Evolutionary conservation across 2,113 vertebrate species (phyloP), one percentile per base, ranked within the genome.

Genomic region (Xiphorhynchus elegans): DNA sequence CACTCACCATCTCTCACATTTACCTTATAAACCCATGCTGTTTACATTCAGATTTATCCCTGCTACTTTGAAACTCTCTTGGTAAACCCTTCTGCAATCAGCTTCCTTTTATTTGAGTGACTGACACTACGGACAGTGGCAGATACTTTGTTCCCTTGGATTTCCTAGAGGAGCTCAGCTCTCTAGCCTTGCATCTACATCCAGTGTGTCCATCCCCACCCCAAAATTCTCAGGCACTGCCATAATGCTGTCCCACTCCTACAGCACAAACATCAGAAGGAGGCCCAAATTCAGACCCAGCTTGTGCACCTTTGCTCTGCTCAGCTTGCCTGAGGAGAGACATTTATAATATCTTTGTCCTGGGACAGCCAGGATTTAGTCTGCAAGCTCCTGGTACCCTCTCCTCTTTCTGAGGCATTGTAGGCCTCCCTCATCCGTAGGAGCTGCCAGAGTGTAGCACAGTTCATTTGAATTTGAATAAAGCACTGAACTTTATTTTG

Each of bases 381-480:
- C 83, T 86, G 63, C 49, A 81, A 80, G 46, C 75, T 94, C 73
- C 53, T 80, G 42, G 50, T 3, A 7, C 55, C 19, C 50, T 28
- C 59, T 74, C 15, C 8, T 4, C 50, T 66, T 93, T 69, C 58
- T 58, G 68, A 77, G 68, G 24, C 29, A 15, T 21, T 90, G 80
- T 67, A 83, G 68, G 72, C 55, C 80, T 93, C 72, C 39, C 50
- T 58, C 17, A 17, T 53, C 52, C 55, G 42, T 55, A 31, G 60
- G 84, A 50, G 50, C 64, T 95, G 83, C 68, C 83, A 90, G 63
- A 66, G 79, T 13, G 6, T 29, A 77, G 79, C 42, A 39, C 47
- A n/a, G 53, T 92, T 88, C 42, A 95, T 91, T 90, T 92, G 78
- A 96, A 90, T 95, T 83, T 95, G 75, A 96, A 96, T 93, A 31